phyloP scores from a whole-genome alignment of 2,888 invertebrate species.

The Melieria picta region DNA sequence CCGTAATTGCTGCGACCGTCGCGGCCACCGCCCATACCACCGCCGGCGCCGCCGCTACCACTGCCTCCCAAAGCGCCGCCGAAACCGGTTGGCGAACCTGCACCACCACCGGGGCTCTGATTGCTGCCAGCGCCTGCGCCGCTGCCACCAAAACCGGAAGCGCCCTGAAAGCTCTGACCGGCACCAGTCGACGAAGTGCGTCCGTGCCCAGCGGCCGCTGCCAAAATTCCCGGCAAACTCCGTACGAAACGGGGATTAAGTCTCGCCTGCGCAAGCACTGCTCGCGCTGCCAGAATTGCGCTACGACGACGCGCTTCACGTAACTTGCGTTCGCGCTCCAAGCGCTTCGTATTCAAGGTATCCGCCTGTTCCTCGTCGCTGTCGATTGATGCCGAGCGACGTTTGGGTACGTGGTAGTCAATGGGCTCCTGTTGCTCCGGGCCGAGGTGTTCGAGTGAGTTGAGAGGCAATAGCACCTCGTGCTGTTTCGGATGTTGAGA shows the following conservation, averaged over 20 bases:
- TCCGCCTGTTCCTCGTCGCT: slow-evolving; percentile 57
- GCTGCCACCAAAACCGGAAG: slow-evolving; percentile 48
- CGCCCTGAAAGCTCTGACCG: slow-evolving; percentile 65
- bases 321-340: slow-evolving; percentile 72
- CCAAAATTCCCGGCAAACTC: slow-evolving; percentile 74
- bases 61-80: slow-evolving; percentile 63
- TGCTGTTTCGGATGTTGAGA: slow-evolving; percentile 46
- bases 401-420: slow-evolving; percentile 87
- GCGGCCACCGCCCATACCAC: slow-evolving; percentile 81
- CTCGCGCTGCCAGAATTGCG: slow-evolving; percentile 70
- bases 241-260: slow-evolving; percentile 63
- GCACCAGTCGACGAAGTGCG: slow-evolving; percentile 71
- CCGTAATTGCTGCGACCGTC: slow-evolving; percentile 88
- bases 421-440: slow-evolving; percentile 88
- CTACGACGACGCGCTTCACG: slow-evolving; percentile 77
- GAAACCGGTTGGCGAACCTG: slow-evolving; percentile 54
- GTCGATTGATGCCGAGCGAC: slow-evolving; percentile 66
- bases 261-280: slow-evolving; percentile 57
- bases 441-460: slow-evolving; percentile 67
- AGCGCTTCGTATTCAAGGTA: slow-evolving; percentile 50
- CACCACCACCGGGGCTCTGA: slow-evolving; percentile 69
- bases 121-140: slow-evolving; percentile 43
- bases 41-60: slow-evolving; percentile 73
- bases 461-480: slow-evolving; percentile 69
- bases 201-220: slow-evolving; percentile 84